Percentiles rank a stretch among this genome's conserved stretches.
Conservation (phyloP, 2,113 vertebrate genomes). For the Hymenochirus boettgeri region DNA sequence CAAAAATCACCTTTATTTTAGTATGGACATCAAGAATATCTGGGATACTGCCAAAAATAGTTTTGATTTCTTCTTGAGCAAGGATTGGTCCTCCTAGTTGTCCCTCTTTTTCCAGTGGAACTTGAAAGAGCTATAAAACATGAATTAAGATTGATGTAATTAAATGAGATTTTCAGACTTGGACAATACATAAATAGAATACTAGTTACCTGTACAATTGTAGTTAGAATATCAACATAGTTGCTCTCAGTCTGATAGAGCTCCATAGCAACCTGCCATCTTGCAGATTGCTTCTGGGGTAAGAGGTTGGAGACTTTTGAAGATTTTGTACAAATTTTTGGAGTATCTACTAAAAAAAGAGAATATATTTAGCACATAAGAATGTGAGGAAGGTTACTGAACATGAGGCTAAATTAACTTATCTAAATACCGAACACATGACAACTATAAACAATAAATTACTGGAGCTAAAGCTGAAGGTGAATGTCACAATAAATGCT, state of each 20-base stretch:
- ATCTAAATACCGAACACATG: no score
- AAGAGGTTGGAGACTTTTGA: slow-evolving; percentile 79
- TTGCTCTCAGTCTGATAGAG: slow-evolving; percentile 98
- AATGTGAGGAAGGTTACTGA: no score
- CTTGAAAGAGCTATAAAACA: slow-evolving; percentile 79
- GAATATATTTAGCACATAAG: no score
- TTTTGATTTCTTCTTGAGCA: slow-evolving; percentile 93
- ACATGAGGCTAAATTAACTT: no score
- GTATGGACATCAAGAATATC: slow-evolving; percentile 94
- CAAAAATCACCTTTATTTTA: slow-evolving; percentile 87
- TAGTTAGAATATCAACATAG: slow-evolving; percentile 93
- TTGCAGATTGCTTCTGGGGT: slow-evolving; percentile 84
- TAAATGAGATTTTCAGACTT: no score
- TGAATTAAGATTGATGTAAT: background rate
- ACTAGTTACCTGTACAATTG: slow-evolving; percentile 81
- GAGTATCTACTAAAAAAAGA: slow-evolving; percentile 58
- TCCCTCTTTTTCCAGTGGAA: slow-evolving; percentile 88
- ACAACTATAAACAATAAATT: no score
- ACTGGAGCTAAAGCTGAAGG: no score
- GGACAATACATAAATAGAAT: background rate
- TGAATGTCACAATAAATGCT: no score
- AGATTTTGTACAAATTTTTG: slow-evolving; percentile 69
- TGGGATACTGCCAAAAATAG: slow-evolving; percentile 96
- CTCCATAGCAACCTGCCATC: slow-evolving; percentile 97
- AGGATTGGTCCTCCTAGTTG: slow-evolving; percentile 94